Evolutionary conservation across 2,888 invertebrate species (phyloP), one percentile per base, ranked within the genome.

Genomic region (Caenorhabditis japonica): DNA sequence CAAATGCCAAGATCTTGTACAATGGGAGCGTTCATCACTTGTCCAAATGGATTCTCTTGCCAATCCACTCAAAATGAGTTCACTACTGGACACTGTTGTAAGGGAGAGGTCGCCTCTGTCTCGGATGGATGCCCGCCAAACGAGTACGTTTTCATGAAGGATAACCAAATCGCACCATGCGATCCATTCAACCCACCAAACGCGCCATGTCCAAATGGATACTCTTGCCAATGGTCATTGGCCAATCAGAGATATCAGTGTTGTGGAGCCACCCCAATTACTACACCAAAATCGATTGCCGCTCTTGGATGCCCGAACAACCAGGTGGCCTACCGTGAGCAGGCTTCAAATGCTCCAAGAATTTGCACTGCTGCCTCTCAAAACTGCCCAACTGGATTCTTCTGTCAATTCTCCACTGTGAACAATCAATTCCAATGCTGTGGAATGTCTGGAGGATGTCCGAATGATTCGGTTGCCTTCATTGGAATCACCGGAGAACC

Each of bases 401-500:
- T 86, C 83, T 86, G 86, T 52, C 85, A 86, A 38, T 85, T 85
- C 78, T 82, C 82, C 23, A 70, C 76, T 7, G 52, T 72, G 46
- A 85, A 85, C 78, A 84, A 81, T 34, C 84, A 85, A 60, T 85
- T 85, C 83, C 84, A 80, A 56, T 86, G 85, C 71, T 86, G 85
- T 52, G 85, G 85, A 55, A 83, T 85, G 83, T 80, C 79, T 30
- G 86, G 84, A 17, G 85, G 85, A 34, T 86, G 85, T 66, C 86
- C 85, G 36, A 84, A 86, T 56, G 85, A 85, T 46, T 76, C 76
- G 30, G 85, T 86, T 21, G 83, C 85, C 27, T 86, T 86, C 68
- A 85, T 86, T 68, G 86, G 86, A 49, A 83, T 86, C 62, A 84
- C 84, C 46, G 86, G 85, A n/a, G 85, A 86, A 33, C 80, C 86